Percentiles rank a stretch among this genome's conserved stretches.
Evolutionary conservation across 2,113 vertebrate species (phyloP).

Genomic region (Onychostoma macrolepis): DNA sequence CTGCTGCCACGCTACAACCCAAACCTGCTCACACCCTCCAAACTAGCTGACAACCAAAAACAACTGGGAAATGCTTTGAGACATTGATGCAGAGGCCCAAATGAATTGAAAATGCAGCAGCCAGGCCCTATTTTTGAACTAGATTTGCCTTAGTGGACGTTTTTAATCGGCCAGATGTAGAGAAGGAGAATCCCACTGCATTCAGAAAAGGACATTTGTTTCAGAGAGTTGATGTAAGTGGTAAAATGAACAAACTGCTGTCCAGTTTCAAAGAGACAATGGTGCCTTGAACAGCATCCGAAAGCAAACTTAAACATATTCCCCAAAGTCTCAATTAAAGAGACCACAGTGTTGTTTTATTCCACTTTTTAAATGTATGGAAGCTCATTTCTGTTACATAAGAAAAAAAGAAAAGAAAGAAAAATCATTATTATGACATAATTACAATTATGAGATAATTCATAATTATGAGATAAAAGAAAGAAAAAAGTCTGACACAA

Average conservation of each 20-base stretch:
- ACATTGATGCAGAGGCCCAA: conserved; percentile 35
- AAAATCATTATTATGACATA: neutral
- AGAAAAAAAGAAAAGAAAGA: neutral
- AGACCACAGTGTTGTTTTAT: neutral
- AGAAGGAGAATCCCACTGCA: neutral
- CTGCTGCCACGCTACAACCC: conserved; percentile 8
- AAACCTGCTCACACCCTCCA: conserved; percentile 16
- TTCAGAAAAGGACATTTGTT: neutral
- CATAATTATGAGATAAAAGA: neutral
- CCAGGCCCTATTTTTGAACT: conserved; percentile 2
- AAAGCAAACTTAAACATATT: conserved; percentile 1
- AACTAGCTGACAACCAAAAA: conserved; percentile 52
- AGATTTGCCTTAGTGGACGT: conserved; percentile 11
- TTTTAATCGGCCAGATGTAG: conserved; percentile 21
- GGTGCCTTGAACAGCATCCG: neutral
- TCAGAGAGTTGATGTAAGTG: conserved; percentile 1
- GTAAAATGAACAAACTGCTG: conserved; percentile 17
- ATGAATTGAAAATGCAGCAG: conserved; percentile 40
- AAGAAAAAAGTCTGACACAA: neutral
- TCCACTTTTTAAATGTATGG: neutral
- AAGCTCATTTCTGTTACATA: neutral
- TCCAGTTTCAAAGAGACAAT: conserved; percentile 23
- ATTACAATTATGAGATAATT: neutral
- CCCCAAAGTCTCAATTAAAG: neutral
- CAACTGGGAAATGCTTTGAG: conserved; percentile 49